Percentiles rank a stretch among this genome's conserved stretches.
Evolutionary conservation across 2,113 vertebrate genomes (phyloP).

Genomic region (Xiphophorus maculatus): DNA sequence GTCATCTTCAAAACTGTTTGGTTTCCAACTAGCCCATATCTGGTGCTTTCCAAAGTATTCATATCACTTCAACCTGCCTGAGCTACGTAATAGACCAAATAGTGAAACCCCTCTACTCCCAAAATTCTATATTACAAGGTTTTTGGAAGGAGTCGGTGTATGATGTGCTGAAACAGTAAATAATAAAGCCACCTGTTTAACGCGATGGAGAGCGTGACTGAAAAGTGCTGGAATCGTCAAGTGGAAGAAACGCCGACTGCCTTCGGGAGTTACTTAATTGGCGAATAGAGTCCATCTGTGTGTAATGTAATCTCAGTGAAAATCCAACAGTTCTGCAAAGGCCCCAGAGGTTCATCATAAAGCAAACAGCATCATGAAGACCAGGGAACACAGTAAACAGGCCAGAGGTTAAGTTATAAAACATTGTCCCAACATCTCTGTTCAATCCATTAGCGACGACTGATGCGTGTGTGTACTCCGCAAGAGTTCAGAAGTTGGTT

Average conservation of each 20-base stretch:
- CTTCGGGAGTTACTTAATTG: not conserved
- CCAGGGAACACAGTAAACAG: not conserved
- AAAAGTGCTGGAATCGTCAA: not conserved
- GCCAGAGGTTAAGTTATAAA: not conserved
- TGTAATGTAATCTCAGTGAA: not conserved
- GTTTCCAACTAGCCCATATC: constrained; percentile 17
- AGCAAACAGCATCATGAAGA: not conserved
- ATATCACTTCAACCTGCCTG: too few relatives aligned
- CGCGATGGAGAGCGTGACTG: not conserved
- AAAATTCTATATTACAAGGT: too few relatives aligned
- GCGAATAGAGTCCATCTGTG: not conserved
- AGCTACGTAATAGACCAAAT: not conserved
- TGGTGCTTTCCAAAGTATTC: not conserved
- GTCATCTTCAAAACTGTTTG: constrained; percentile 17
- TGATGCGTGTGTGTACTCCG: too few relatives aligned
- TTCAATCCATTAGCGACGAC: too few relatives aligned
- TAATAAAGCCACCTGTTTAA: not conserved
- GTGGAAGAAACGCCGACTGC: not conserved
- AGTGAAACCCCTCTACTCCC: not conserved
- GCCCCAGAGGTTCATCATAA: not conserved
- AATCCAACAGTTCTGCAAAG: not conserved
- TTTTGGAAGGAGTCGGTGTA: not conserved
- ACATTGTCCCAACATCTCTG: too few relatives aligned
- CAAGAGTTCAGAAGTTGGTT: too few relatives aligned
- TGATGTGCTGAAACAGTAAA: not conserved